Percentiles rank a stretch among this genome's conserved stretches.
Evolutionary conservation across 35 echinoderm and acorn worm species (phyloP).

Genomic region (Diadema setosum): DNA sequence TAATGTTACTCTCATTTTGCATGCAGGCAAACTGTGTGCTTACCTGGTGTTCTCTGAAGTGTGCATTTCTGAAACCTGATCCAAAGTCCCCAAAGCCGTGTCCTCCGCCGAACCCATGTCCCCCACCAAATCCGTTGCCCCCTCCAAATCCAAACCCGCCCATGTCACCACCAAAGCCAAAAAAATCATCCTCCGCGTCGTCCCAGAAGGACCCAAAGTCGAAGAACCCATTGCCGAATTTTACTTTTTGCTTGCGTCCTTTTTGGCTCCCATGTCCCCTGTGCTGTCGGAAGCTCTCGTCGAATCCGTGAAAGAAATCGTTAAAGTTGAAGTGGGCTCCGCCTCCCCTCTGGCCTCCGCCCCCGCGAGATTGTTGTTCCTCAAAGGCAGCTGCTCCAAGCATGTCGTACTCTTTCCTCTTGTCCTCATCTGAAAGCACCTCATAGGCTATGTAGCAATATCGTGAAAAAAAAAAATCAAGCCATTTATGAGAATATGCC

Average conservation of each 20-base stretch:
- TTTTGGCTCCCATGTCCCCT: neutral
- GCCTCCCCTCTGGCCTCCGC: neutral
- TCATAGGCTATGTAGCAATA: conserved; percentile 91
- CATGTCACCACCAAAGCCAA: conserved; percentile 31
- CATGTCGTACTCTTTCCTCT: conserved; percentile 80
- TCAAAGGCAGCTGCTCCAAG: conserved; percentile 44
- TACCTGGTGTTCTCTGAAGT: too few species aligned
- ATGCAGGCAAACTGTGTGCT: too few species aligned
- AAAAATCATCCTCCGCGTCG: conserved; percentile 29
- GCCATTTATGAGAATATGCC: too few species aligned
- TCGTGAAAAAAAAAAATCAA: too few species aligned
- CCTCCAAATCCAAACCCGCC: neutral
- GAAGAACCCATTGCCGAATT: conserved; percentile 7
- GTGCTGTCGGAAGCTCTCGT: neutral
- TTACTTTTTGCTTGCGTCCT: neutral
- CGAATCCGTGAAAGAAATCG: conserved; percentile 33
- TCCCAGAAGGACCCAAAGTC: conserved; percentile 65
- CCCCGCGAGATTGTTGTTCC: neutral
- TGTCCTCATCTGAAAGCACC: conserved; percentile 85
- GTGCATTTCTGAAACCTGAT: neutral
- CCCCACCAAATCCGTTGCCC: neutral
- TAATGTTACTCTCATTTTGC: too few species aligned
- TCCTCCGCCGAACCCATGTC: neutral
- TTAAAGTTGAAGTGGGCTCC: conserved; percentile 70
- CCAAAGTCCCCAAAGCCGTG: neutral